Evolutionary conservation across 2,113 vertebrate genomes (phyloP), one percentile per base, ranked within the genome.

Genomic region (Tichodroma muraria): DNA sequence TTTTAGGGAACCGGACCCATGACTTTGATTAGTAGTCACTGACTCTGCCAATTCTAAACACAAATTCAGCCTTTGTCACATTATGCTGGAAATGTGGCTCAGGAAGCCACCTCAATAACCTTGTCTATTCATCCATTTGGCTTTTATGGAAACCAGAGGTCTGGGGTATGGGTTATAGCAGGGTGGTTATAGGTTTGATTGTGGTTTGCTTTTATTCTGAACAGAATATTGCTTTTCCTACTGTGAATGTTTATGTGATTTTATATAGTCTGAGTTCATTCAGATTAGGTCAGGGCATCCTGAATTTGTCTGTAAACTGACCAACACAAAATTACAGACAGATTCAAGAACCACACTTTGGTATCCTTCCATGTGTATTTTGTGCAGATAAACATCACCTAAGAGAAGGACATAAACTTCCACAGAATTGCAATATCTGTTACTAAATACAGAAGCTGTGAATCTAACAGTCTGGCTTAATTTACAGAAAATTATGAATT

Each of bases 1-100:
- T 86, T 94, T 81, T 89, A 93, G 75, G 64, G 63, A 91, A 91
- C n/a, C 78, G 94, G 80, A 81, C 40, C 38, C 78, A 85, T 24
- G 56, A 12, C 37, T 97, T 93, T 91, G 88, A 88, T 88, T 60
- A 82, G n/a, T 24, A 87, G 50, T 73, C 73, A 79, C 38, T 76
- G 71, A 89, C 73, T 79, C 78, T 83, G 65, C 18, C 80, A 88
- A 53, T 93, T 79, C 47, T 65, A 96, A 91, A 89, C 73, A 80
- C 6, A 90, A 78, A 88, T 47, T 85, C 73, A 91, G 25, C 31
- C 31, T 83, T 78, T 42, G 30, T 44, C 68, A 15, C 6, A 37
- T 77, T 82, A 31, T 60, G 42, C 49, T 90, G 83, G 31, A 95
- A 85, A 59, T 81, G 61, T 86, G 92, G 63, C 61, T 85, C 57